Evolutionary conservation across 2,888 invertebrate species (phyloP), one percentile per base, ranked within the genome.

Genomic region (Torymus texanus): DNA sequence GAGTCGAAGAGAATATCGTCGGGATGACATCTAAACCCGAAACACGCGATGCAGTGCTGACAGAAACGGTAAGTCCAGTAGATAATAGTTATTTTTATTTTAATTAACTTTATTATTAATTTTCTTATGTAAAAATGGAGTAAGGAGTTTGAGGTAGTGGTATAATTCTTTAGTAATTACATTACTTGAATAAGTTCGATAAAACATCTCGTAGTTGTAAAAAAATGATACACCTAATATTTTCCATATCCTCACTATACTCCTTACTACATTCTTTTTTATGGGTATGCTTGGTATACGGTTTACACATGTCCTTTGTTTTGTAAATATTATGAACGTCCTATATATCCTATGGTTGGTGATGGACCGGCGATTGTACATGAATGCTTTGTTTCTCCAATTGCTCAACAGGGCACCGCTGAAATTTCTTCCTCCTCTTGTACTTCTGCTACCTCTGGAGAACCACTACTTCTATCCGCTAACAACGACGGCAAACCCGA

Each of bases 351-450:
- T n/a, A 18, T 68, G 65, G 56, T 81, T 83, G 88, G 86, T 85
- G 83, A 83, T 61, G 87, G 87, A 85, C 77, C 80, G 82, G 50
- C 77, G 41, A 74, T 71, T 77, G 65, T 77, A 81, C 21, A 66
- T 78, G 76, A 70, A 72, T 78, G 75, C 68, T 72, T 73, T 78
- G 77, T 85, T 83, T 86, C 82, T 84, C 79, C 86, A 85, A 84
- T 88, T 83, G 75, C 75, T 89, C 86, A 87, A 83, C 87, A 90
- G 90, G 90, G 85, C 86, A 89, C 88, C 85, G 90, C 89, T 88
- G 90, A 87, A 79, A 86, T 84, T 86, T 83, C 85, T 85, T 75
- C 66, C 71, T 82, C 83, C 68, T 83, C 83, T 78, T 80, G 81
- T 67, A 65, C 80, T 59, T 78, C 75, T 77, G 63, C 80, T 74